Evolutionary conservation across 2,888 invertebrate species (phyloP).

Genomic region (Apotomis capreana): DNA sequence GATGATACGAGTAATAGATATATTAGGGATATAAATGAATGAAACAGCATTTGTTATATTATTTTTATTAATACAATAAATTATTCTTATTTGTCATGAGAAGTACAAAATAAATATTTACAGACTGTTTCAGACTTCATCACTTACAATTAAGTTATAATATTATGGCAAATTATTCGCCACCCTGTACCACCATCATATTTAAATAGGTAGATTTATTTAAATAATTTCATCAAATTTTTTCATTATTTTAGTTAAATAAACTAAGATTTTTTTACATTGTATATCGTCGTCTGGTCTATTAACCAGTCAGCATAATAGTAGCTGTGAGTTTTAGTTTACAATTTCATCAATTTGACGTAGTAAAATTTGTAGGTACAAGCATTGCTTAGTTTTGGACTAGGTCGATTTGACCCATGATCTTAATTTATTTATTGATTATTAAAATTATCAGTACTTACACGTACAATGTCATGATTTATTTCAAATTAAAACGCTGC

Average conservation of each 20-base stretch:
- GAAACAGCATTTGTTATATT: not conserved
- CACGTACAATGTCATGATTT: no score
- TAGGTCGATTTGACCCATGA: no score
- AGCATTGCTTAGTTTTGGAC: no score
- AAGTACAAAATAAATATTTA: constrained; percentile 13
- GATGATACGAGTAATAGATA: not conserved
- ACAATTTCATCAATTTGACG: no score
- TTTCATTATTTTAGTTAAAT: not conserved
- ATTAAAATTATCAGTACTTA: no score
- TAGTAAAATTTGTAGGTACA: no score
- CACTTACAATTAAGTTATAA: not conserved
- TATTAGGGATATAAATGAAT: not conserved
- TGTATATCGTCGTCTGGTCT: no score
- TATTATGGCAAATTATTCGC: constrained; percentile 7
- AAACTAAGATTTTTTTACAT: not conserved
- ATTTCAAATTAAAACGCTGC: no score
- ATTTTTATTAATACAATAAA: constrained; percentile 12
- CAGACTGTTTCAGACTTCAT: constrained; percentile 12
- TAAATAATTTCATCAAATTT: not conserved
- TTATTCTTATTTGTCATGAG: constrained; percentile 15
- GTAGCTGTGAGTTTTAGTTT: no score
- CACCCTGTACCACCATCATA: constrained; percentile 11
- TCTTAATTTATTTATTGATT: no score
- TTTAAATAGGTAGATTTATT: no score
- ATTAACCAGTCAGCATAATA: no score